phyloP scores from a whole-genome alignment of 2,113 vertebrate species.

The Microcebus murinus region DNA sequence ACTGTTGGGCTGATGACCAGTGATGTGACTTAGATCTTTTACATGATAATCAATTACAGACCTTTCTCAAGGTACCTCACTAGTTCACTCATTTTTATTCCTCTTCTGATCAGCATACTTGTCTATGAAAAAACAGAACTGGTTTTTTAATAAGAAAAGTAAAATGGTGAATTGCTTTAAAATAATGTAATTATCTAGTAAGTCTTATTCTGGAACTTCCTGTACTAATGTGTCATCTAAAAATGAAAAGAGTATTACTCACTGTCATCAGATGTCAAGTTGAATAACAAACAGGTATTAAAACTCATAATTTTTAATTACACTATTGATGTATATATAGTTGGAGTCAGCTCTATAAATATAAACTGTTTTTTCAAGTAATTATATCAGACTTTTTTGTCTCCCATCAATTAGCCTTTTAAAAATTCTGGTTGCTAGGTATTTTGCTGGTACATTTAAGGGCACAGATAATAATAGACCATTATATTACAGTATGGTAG shows the following conservation, averaged over 20 bases:
- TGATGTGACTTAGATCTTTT: background rate
- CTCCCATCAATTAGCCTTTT: conserved; percentile 12
- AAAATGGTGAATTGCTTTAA: conserved; percentile 22
- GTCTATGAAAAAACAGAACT: conserved; percentile 10
- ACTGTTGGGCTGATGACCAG: background rate
- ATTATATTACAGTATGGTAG: background rate
- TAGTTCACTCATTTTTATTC: conserved; percentile 33
- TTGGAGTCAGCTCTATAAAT: conserved; percentile 23
- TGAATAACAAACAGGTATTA: conserved; percentile 16
- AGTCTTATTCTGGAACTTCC: background rate
- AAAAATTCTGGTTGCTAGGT: conserved; percentile 1
- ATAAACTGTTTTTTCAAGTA: conserved; percentile 46
- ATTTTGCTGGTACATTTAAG: background rate
- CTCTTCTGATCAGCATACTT: conserved; percentile 20
- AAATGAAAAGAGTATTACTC: conserved; percentile 46
- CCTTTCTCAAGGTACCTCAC: background rate
- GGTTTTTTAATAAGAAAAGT: conserved; percentile 31
- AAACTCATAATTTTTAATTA: conserved; percentile 26
- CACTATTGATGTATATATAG: background rate
- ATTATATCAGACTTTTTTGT: background rate
- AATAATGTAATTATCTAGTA: background rate
- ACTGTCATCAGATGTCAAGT: background rate
- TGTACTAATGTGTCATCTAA: background rate
- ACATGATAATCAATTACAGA: background rate
- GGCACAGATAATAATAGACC: background rate